These are phyloP conservation scores for Brachirus orientalis DNA, from an alignment of 2,113 vertebrate species.

Conservation along the genomic window DNA sequence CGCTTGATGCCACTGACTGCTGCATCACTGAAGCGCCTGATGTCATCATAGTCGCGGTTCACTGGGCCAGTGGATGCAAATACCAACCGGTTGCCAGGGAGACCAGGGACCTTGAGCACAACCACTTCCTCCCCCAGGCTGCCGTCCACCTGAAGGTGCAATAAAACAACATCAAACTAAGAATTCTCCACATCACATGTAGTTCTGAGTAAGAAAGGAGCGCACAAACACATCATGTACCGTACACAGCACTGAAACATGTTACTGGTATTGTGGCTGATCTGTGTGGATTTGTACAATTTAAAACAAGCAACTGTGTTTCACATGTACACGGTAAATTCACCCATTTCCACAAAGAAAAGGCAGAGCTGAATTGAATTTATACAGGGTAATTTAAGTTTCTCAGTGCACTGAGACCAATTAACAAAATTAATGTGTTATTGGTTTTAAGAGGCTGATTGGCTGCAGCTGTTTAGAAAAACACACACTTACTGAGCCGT, in stretches of 20 bases:
- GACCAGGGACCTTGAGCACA: slow-evolving; percentile 74
- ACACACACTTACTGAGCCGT: slow-evolving; percentile 73
- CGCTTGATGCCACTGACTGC: slow-evolving; percentile 77
- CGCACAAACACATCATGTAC: too few species aligned
- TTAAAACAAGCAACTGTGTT: too few species aligned
- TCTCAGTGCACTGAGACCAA: neutral
- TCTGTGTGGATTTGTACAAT: neutral
- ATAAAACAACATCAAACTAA: neutral
- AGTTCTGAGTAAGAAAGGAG: neutral
- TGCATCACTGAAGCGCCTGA: slow-evolving; percentile 82
- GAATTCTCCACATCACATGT: neutral
- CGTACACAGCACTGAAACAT: too few species aligned
- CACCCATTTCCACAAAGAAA: too few species aligned
- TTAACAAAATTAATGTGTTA: too few species aligned
- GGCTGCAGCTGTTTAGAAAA: neutral
- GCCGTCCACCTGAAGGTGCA: slow-evolving; percentile 73
- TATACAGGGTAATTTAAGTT: too few species aligned
- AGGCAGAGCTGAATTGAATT: too few species aligned
- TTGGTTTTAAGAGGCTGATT: neutral
- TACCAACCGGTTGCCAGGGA: slow-evolving; percentile 82
- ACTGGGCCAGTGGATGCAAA: slow-evolving; percentile 82
- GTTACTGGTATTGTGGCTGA: neutral
- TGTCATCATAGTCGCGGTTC: slow-evolving; percentile 84
- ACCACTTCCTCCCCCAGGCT: slow-evolving; percentile 77
- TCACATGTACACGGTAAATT: too few species aligned